phyloP scores from a whole-genome alignment of 2,797 vertebrate genomes.

The Chiroxiphia lanceolata region DNA sequence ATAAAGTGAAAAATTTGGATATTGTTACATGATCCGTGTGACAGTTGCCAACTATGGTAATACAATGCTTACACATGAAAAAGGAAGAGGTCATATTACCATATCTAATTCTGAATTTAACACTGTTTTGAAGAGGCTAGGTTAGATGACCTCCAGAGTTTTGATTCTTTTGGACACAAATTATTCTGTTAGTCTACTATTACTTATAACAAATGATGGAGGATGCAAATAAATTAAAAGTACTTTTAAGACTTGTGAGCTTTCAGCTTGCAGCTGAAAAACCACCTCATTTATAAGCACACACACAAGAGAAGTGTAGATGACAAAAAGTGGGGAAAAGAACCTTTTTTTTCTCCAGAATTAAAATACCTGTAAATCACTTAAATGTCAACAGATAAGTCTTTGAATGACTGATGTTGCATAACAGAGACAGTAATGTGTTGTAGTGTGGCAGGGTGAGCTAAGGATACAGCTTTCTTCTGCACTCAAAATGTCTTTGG shows the following conservation, averaged over 20 bases:
- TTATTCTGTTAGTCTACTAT: not conserved
- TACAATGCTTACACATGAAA: not conserved
- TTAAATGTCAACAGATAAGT: not conserved
- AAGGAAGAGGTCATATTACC: not conserved
- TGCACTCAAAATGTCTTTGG: not conserved
- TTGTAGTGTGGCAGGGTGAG: not conserved
- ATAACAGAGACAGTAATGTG: not conserved
- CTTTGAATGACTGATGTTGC: not conserved
- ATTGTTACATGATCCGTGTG: not conserved
- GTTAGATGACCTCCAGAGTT: not conserved
- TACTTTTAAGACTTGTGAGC: not conserved
- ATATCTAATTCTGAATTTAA: not conserved
- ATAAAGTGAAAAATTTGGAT: not conserved
- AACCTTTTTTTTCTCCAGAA: not conserved
- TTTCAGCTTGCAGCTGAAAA: not conserved
- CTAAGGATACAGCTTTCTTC: not conserved
- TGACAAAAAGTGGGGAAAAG: not conserved
- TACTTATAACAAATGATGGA: not conserved
- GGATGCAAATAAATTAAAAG: not conserved
- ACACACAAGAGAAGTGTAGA: not conserved
- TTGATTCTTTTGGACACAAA: not conserved
- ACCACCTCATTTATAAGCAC: rapidly evolving
- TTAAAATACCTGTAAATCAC: not conserved
- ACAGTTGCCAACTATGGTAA: not conserved
- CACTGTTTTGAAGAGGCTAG: not conserved